Percentiles rank a stretch among this genome's conserved stretches.
Conservation (phyloP, 2,888 invertebrate genomes). For the Calameuta filiformis region DNA sequence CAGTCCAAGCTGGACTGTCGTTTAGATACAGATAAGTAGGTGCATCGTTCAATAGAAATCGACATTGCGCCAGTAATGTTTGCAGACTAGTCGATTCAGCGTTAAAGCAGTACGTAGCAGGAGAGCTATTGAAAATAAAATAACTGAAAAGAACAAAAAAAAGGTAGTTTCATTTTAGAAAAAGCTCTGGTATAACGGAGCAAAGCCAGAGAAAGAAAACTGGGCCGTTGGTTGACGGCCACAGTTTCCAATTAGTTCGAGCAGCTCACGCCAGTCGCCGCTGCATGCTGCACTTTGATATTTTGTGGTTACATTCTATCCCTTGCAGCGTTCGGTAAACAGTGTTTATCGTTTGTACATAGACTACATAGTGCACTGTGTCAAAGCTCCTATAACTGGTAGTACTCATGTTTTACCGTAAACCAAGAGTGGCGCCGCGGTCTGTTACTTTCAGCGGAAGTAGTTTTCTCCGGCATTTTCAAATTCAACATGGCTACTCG, state of each 20-base stretch:
- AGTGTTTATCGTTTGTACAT: not conserved
- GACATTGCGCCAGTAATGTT: not conserved
- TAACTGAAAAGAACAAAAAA: not conserved
- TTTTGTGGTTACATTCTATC: not conserved
- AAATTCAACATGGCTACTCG: not conserved
- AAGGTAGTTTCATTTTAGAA: not conserved
- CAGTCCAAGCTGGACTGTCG: not conserved
- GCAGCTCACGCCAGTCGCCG: not conserved
- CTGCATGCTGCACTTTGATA: not conserved
- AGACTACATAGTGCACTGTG: not conserved
- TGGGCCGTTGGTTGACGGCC: not conserved
- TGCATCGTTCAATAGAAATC: not conserved
- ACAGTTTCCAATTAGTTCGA: not conserved
- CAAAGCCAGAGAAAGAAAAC: not conserved
- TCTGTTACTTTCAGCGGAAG: not conserved
- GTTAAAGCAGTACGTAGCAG: not conserved
- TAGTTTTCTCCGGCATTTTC: not conserved
- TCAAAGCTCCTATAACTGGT: not conserved
- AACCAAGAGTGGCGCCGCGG: not conserved
- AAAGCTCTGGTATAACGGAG: not conserved
- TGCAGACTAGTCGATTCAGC: not conserved
- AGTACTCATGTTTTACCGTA: not conserved
- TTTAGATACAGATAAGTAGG: not conserved
- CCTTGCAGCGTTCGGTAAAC: not conserved
- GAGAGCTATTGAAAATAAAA: not conserved